These are phyloP conservation scores for Todiramphus saurophagus DNA, from an alignment of 2,113 vertebrate genomes.

Conservation along the genomic window DNA sequence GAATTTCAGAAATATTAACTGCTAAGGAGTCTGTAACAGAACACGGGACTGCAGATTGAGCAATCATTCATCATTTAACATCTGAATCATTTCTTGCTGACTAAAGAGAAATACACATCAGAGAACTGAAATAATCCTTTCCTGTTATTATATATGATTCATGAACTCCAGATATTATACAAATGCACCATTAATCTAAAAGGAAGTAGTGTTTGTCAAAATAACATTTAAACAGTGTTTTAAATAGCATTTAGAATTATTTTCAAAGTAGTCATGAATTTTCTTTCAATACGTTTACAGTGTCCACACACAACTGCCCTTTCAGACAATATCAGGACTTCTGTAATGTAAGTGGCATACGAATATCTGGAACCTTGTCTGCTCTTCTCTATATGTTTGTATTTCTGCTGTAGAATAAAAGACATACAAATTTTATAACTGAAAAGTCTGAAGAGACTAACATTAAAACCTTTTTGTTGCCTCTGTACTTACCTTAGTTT, in stretches of 20 bases:
- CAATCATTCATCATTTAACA: background rate
- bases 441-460: background rate
- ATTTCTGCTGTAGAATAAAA: background rate
- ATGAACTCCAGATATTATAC: background rate
- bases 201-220: background rate
- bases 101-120: background rate
- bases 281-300: background rate
- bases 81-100: constrained; percentile 4
- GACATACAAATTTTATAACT: background rate
- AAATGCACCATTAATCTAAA: background rate
- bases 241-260: background rate
- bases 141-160: background rate
- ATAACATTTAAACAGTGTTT: background rate
- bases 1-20: background rate
- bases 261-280: background rate
- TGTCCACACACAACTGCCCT: background rate
- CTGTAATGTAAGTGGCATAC: background rate
- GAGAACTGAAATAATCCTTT: background rate
- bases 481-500: background rate
- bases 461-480: background rate
- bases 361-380: background rate
- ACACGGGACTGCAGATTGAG: background rate
- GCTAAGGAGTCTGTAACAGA: background rate
- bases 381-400: background rate
- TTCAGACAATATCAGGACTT: background rate